These are phyloP conservation scores for Empis stercorea DNA, from an alignment of 2,888 invertebrate species.

Conservation along the genomic window DNA sequence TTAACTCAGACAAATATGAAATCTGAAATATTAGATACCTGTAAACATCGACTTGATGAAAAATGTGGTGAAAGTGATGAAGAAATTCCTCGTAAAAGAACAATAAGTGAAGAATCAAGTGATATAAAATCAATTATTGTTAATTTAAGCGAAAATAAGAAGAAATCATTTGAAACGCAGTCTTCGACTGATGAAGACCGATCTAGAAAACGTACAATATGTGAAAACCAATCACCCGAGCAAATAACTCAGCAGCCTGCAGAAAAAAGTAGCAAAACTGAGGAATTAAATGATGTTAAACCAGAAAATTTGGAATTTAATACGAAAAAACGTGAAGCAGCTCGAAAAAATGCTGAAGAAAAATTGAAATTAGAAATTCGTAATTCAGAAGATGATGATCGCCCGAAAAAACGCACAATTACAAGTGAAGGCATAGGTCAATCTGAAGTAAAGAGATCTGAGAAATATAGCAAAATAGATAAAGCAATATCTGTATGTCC, in stretches of 20 bases:
- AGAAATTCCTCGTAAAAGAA: constrained; percentile 23
- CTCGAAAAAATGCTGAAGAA: no score
- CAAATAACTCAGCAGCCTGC: neutral
- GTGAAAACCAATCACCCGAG: neutral
- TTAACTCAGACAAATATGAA: neutral
- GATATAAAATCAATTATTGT: neutral
- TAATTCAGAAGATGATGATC: neutral
- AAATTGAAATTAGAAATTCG: no score
- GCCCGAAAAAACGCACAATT: neutral
- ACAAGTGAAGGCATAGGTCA: no score
- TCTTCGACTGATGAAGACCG: neutral
- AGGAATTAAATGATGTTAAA: neutral
- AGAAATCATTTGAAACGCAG: neutral
- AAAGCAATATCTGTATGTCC: neutral
- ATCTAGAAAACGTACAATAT: no score
- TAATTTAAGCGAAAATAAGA: neutral
- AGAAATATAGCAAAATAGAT: constrained; percentile 2
- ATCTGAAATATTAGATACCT: neutral
- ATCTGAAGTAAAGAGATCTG: neutral
- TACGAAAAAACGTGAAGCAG: no score
- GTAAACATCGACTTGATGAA: neutral
- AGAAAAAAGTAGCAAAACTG: neutral
- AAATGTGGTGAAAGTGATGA: constrained; percentile 17
- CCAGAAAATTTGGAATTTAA: no score
- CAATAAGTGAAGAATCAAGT: constrained; percentile 18